A percentile compares a stretch with the other conserved stretches of the same genome.
Conservation (phyloP, 1,140 invertebrate species). For the Protaetia brevitarsis region DNA sequence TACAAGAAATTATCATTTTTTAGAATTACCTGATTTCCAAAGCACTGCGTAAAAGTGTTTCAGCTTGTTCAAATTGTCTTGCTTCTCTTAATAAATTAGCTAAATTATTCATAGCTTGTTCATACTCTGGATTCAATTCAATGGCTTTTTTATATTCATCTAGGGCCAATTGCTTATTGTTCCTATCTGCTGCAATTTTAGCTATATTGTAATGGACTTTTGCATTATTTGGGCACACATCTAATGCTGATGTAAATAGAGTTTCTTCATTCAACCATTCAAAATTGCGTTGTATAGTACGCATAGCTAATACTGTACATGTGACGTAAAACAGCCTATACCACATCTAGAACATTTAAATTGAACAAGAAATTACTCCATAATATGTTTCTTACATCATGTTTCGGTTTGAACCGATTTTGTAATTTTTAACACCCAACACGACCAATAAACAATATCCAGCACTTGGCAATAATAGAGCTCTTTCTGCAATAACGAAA, state of each 20-base stretch:
- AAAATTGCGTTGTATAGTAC: conserved; percentile 63
- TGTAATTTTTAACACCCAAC: conserved; percentile 57
- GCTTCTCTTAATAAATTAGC: conserved; percentile 87
- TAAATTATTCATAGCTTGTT: conserved; percentile 96
- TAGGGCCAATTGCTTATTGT: conserved; percentile 66
- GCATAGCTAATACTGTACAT: conserved; percentile 52
- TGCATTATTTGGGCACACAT: conserved; percentile 83
- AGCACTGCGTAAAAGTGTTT: conserved; percentile 71
- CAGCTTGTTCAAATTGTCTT: conserved; percentile 69
- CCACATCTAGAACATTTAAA: not conserved
- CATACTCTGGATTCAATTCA: conserved; percentile 80
- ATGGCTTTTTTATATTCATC: conserved; percentile 62
- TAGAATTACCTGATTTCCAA: conserved; percentile 65
- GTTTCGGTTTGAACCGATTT: conserved; percentile 30
- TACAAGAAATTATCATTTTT: not conserved
- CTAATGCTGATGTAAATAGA: conserved; percentile 68
- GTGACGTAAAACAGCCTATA: conserved; percentile 35
- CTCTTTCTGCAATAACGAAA: conserved; percentile 87
- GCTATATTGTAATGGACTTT: conserved; percentile 97
- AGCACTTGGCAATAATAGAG: conserved; percentile 81
- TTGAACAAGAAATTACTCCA: not conserved
- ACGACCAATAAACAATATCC: conserved; percentile 77
- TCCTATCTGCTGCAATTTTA: conserved; percentile 77
- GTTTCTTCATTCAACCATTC: conserved; percentile 77
- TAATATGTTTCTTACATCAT: conserved; percentile 35